Conservation (phyloP, 92 coral and sea anemone genomes). For the Siderastrea radians region DNA sequence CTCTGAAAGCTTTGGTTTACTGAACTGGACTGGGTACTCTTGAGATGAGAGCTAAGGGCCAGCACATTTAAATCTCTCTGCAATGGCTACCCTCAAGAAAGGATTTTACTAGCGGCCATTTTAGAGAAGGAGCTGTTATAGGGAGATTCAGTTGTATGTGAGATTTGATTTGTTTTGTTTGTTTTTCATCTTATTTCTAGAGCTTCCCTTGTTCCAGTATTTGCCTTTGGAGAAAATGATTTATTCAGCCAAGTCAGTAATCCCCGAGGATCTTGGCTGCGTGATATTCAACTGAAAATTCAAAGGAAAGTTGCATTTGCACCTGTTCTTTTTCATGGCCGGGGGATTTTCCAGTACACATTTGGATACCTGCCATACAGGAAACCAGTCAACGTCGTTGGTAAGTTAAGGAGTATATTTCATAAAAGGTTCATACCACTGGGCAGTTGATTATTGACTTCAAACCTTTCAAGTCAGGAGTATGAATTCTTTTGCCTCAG, state of each 20-base stretch:
- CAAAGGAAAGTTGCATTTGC: slow-evolving; percentile 95
- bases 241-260: slow-evolving; percentile 92
- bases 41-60: no score
- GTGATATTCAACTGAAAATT: slow-evolving; percentile 89
- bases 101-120: neutral
- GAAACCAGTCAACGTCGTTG: slow-evolving; percentile 91
- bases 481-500: no score
- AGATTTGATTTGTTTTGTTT: neutral
- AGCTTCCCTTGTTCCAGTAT: slow-evolving; percentile 94
- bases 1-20: no score
- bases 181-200: slow-evolving; percentile 42
- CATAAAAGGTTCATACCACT: no score
- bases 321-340: slow-evolving; percentile 91
- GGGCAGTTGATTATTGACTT: no score
- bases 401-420: slow-evolving; percentile 57
- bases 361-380: slow-evolving; percentile 94
- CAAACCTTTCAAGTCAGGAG: no score
- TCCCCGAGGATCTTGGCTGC: slow-evolving; percentile 94
- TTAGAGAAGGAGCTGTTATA: neutral
- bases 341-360: slow-evolving; percentile 94
- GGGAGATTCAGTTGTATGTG: neutral
- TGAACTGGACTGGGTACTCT: no score
- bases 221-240: slow-evolving; percentile 97
- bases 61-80: no score
- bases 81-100: no score